Percentiles rank a stretch among this genome's conserved stretches.
Conservation (phyloP, 2,797 vertebrate genomes). For the Manis pentadactyla region DNA sequence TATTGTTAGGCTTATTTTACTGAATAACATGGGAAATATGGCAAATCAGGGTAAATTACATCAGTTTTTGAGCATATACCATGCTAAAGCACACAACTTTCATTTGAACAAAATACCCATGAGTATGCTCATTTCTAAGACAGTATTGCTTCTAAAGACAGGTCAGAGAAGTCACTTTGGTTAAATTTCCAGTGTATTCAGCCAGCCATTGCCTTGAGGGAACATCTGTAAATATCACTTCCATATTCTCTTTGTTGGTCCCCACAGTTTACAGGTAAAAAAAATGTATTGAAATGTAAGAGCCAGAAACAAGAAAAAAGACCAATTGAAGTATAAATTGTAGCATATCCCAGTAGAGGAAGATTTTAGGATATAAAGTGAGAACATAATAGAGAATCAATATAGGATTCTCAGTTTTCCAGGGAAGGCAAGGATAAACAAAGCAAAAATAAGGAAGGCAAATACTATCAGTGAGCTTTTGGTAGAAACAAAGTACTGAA, state of each 20-base stretch:
- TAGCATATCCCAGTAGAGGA: not conserved
- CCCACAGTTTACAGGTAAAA: not conserved
- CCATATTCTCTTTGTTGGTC: not conserved
- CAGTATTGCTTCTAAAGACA: not conserved
- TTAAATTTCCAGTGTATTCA: not conserved
- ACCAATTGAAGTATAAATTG: not conserved
- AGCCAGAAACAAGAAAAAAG: constrained; percentile 5
- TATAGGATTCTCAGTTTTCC: not conserved
- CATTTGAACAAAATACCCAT: not conserved
- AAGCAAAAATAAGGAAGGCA: not conserved
- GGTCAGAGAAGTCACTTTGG: not conserved
- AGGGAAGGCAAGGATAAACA: not conserved
- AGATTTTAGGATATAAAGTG: not conserved
- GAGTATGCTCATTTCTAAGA: not conserved
- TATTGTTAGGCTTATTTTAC: not conserved
- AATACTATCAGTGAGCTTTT: not conserved
- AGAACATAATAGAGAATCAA: not conserved
- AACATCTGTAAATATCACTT: not conserved
- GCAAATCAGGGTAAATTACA: not conserved
- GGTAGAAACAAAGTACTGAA: not conserved
- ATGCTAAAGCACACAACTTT: not conserved
- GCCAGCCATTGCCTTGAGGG: not conserved
- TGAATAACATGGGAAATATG: not conserved
- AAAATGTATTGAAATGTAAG: not conserved
- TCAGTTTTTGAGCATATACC: not conserved